phyloP scores from a whole-genome alignment of 2,113 vertebrate genomes.

The Nibea albiflora region DNA sequence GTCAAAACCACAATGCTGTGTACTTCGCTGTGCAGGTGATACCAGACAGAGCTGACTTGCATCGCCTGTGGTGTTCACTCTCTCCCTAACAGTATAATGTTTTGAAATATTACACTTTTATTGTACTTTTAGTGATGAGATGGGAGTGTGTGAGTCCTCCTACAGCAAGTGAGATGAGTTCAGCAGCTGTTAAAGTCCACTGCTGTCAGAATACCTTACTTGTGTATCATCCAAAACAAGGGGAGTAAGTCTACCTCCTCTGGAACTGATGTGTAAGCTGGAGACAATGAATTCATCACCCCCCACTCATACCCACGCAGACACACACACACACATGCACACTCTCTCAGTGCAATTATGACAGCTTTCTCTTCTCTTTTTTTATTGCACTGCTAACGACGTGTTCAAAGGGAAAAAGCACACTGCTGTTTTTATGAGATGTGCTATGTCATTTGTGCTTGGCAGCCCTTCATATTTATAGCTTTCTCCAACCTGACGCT shows the following conservation, averaged over 20 bases:
- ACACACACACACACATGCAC: constrained; percentile 7
- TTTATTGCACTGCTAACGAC: not conserved
- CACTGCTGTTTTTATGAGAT: constrained; percentile 15
- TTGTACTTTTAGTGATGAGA: not conserved
- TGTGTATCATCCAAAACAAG: constrained; percentile 26
- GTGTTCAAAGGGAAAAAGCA: constrained; percentile 17
- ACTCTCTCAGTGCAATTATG: constrained; percentile 7
- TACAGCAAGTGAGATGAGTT: not conserved
- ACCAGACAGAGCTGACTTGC: constrained; percentile 2
- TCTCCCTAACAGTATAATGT: not conserved
- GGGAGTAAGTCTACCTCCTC: not conserved
- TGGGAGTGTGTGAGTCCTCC: not conserved
- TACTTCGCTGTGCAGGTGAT: constrained; percentile 36
- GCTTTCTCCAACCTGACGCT: not conserved
- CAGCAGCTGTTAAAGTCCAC: not conserved
- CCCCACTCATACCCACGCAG: not conserved
- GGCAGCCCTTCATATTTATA: constrained; percentile 3
- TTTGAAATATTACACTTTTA: not conserved
- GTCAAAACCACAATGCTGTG: constrained; percentile 42
- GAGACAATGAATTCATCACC: constrained; percentile 13
- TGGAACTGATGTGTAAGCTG: constrained; percentile 4
- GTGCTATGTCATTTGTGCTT: constrained; percentile 22
- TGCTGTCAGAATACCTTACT: constrained; percentile 14
- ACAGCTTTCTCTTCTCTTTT: constrained; percentile 4
- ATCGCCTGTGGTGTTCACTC: not conserved